A percentile compares a stretch with the other conserved stretches of the same genome.
Conservation (phyloP, 2,113 vertebrate genomes). For the Heterotis niloticus region DNA sequence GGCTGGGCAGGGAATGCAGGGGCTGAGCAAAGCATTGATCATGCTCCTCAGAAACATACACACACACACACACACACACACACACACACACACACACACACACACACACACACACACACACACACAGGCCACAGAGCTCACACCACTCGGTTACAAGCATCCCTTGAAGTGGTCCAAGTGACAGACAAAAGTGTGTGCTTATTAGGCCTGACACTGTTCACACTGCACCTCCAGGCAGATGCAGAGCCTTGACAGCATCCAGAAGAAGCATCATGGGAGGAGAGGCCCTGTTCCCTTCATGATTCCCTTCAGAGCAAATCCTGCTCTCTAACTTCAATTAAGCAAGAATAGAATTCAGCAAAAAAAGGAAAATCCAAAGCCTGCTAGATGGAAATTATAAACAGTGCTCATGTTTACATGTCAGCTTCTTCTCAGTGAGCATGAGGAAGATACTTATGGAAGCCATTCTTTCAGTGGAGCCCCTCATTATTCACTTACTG, state of each 20-base stretch:
- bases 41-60: not conserved
- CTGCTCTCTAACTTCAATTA: not conserved
- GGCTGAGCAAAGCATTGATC: too few species aligned
- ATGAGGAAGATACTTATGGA: not conserved
- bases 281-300: not conserved
- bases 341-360: conserved; percentile 15
- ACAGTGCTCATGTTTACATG: not conserved
- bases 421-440: not conserved
- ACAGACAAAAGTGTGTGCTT: not conserved
- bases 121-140: not conserved
- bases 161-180: too few species aligned
- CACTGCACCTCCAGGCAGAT: not conserved
- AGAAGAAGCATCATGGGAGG: not conserved
- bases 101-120: not conserved
- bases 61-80: not conserved
- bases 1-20: too few species aligned
- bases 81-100: not conserved
- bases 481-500: not conserved
- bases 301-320: not conserved
- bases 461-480: not conserved
- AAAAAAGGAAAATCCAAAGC: not conserved
- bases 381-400: not conserved
- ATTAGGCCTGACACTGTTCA: not conserved
- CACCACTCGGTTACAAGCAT: not conserved
- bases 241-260: not conserved